Evolutionary conservation across 2,113 vertebrate genomes (phyloP).

Genomic region (Boleophthalmus pectinirostris): DNA sequence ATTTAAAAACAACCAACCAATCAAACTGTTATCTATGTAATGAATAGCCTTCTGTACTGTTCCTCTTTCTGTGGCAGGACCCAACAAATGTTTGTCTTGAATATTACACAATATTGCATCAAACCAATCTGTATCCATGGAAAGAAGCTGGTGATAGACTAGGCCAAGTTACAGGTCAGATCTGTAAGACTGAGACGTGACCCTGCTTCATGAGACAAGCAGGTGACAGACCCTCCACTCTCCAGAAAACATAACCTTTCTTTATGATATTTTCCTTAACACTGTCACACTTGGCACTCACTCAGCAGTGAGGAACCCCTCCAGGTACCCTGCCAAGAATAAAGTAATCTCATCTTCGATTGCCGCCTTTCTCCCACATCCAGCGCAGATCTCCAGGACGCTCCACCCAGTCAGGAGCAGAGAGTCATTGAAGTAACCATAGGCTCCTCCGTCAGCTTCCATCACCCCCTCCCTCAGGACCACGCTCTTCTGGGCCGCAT

Average conservation of each 20-base stretch:
- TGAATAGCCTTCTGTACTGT: no score
- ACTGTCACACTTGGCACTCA: slow-evolving; percentile 67
- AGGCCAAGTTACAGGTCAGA: no score
- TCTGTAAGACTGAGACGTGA: no score
- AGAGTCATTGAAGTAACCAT: slow-evolving; percentile 87
- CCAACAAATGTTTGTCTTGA: no score
- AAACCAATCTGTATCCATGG: no score
- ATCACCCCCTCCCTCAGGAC: slow-evolving; percentile 74
- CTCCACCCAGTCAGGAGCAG: slow-evolving; percentile 84
- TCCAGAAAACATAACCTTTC: background rate
- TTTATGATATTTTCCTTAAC: background rate
- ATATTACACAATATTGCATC: no score
- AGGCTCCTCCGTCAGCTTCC: slow-evolving; percentile 82
- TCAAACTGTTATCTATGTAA: no score
- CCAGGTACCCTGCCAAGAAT: slow-evolving; percentile 86
- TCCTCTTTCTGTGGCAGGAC: no score
- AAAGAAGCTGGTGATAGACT: no score
- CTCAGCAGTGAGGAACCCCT: slow-evolving; percentile 88
- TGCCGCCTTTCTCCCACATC: slow-evolving; percentile 70
- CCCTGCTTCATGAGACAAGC: no score
- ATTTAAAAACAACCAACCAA: no score
- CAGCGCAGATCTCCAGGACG: slow-evolving; percentile 85
- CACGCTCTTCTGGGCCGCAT: slow-evolving; percentile 75
- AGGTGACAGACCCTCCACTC: no score
- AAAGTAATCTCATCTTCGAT: slow-evolving; percentile 79